Evolutionary conservation across 2,113 vertebrate genomes (phyloP).

Genomic region (Chionomys nivalis): DNA sequence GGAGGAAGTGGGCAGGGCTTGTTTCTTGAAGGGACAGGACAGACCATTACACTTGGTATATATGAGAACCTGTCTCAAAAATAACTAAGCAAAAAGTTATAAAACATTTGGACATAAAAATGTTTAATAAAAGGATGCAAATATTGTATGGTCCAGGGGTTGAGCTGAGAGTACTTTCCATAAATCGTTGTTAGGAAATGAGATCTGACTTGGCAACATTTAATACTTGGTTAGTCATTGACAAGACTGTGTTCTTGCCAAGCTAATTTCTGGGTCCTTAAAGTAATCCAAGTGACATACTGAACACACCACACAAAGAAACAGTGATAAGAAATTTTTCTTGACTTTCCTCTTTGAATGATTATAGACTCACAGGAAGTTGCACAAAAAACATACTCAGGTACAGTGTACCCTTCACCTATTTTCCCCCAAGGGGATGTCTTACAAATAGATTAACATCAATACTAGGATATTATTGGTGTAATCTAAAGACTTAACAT

Average conservation of each 20-base stretch:
- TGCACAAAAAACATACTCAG: constrained; percentile 25
- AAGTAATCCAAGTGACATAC: neutral
- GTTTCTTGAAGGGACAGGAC: too few species aligned
- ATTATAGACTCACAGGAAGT: constrained; percentile 40
- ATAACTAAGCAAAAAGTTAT: neutral
- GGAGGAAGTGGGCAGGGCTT: too few species aligned
- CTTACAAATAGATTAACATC: constrained; percentile 7
- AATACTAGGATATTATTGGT: constrained; percentile 1
- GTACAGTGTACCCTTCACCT: neutral
- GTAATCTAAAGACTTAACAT: neutral
- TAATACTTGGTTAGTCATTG: constrained; percentile 36
- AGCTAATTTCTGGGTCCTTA: constrained; percentile 40
- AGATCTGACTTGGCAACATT: constrained; percentile 47
- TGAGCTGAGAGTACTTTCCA: neutral
- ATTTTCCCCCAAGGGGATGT: neutral
- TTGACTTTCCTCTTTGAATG: constrained; percentile 34
- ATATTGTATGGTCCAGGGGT: neutral
- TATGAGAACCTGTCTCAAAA: neutral
- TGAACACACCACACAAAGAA: neutral
- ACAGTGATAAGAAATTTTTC: neutral
- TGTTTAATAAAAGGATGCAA: constrained; percentile 49
- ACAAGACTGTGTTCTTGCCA: constrained; percentile 45
- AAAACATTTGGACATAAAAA: neutral
- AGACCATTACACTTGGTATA: neutral
- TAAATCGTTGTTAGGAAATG: neutral